These are phyloP conservation scores for Cynoglossus semilaevis DNA, from an alignment of 2,113 vertebrate species.

Conservation along the genomic window DNA sequence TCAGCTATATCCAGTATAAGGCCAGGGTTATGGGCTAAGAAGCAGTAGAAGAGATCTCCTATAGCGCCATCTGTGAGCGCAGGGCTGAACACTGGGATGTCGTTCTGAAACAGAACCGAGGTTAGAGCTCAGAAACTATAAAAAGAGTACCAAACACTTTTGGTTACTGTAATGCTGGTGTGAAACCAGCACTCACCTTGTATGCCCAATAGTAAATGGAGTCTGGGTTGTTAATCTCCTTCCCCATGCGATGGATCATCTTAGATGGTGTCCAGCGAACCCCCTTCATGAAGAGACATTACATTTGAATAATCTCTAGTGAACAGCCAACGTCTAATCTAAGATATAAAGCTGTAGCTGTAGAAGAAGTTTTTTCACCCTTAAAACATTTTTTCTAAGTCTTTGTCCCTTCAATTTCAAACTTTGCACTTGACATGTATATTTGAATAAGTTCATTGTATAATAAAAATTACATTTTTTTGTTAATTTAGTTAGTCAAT, in stretches of 20 bases:
- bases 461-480: no score
- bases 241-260: slow-evolving; percentile 91
- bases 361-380: no score
- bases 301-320: no score
- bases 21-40: slow-evolving; percentile 89
- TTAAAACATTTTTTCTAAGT: no score
- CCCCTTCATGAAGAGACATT: slow-evolving; percentile 70
- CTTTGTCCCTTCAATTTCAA: no score
- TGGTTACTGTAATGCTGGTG: not conserved
- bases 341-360: not conserved
- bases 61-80: slow-evolving; percentile 92
- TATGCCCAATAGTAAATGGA: slow-evolving; percentile 95
- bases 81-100: slow-evolving; percentile 91
- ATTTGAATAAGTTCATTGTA: no score
- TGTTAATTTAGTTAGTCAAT: no score
- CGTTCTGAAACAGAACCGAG: slow-evolving; percentile 74
- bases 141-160: not conserved
- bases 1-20: slow-evolving; percentile 90
- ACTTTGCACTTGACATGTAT: no score
- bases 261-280: slow-evolving; percentile 90
- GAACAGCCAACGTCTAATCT: no score
- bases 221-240: slow-evolving; percentile 90
- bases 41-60: slow-evolving; percentile 96
- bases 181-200: slow-evolving; percentile 75
- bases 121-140: no score